phyloP scores from a whole-genome alignment of 1,140 invertebrate genomes.

The Drosophila nasuta region DNA sequence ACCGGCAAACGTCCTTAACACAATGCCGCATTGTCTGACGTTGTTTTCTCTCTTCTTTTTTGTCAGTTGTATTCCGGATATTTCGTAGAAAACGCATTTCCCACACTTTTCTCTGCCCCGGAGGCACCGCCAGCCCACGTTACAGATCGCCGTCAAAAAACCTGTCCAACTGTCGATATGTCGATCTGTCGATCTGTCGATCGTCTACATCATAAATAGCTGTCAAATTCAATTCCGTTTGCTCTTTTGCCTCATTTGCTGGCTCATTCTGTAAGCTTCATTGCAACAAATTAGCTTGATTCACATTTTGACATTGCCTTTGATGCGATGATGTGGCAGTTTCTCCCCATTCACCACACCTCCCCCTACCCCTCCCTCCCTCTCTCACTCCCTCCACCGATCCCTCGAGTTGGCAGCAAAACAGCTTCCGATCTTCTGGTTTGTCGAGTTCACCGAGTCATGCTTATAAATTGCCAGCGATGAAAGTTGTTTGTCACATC shows the following conservation, averaged over 20 bases:
- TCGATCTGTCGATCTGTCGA: constrained; percentile 27
- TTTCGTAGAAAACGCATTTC: constrained; percentile 70
- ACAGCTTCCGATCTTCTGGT: constrained; percentile 37
- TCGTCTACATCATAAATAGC: constrained; percentile 64
- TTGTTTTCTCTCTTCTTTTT: not conserved
- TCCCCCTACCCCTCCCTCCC: constrained; percentile 3
- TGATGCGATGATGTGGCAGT: constrained; percentile 54
- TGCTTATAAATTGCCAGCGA: constrained; percentile 61
- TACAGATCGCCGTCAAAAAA: constrained; percentile 13
- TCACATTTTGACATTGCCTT: constrained; percentile 54
- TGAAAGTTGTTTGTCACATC: constrained; percentile 45
- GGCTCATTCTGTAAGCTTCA: constrained; percentile 61
- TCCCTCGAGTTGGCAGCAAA: not conserved
- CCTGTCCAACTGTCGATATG: constrained; percentile 10
- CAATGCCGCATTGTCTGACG: constrained; percentile 63
- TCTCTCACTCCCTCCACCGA: not conserved
- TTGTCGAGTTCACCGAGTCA: constrained; percentile 54
- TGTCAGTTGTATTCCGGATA: constrained; percentile 54
- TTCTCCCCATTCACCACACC: not conserved
- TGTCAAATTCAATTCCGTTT: constrained; percentile 70
- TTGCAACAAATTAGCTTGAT: constrained; percentile 77
- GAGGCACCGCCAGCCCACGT: constrained; percentile 32
- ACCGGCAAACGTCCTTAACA: constrained; percentile 53
- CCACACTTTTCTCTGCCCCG: constrained; percentile 67
- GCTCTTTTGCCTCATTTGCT: not conserved